Evolutionary conservation across 2,888 invertebrate genomes (phyloP).

Genomic region (Oscheius sp.): DNA sequence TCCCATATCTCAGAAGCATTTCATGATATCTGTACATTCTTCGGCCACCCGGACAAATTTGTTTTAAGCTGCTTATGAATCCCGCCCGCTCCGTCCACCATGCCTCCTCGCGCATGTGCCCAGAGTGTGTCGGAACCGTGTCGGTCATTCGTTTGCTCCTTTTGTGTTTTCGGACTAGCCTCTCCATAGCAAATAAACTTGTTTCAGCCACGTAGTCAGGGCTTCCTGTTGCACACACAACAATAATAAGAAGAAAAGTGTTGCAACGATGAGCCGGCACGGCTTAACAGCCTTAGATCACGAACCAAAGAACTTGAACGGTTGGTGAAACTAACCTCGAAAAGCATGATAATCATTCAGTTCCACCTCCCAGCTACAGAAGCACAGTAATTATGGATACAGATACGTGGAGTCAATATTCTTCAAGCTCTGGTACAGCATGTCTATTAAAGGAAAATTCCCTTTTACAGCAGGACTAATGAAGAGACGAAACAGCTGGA

Average conservation of each 20-base stretch:
- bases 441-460: background rate
- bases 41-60: background rate
- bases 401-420: conserved; percentile 56
- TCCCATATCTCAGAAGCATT: background rate
- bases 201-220: conserved; percentile 1
- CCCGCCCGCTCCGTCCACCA: background rate
- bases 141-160: conserved; percentile 12
- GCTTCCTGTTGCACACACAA: no score
- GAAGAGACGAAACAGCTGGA: conserved; percentile 62
- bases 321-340: background rate
- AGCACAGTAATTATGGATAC: conserved; percentile 49
- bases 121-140: background rate
- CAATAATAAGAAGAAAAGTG: background rate
- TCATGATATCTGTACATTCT: conserved; percentile 13
- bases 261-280: conserved; percentile 25
- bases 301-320: conserved; percentile 7
- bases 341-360: conserved; percentile 38
- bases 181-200: conserved; percentile 10
- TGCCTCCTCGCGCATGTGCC: no score
- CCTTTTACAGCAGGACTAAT: conserved; percentile 31
- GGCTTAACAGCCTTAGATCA: conserved; percentile 25
- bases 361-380: conserved; percentile 57
- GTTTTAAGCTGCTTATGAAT: background rate
- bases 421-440: conserved; percentile 37
- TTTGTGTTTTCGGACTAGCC: conserved; percentile 8